phyloP scores from a whole-genome alignment of 2,113 vertebrate genomes.

The Nyctereutes procyonoides region DNA sequence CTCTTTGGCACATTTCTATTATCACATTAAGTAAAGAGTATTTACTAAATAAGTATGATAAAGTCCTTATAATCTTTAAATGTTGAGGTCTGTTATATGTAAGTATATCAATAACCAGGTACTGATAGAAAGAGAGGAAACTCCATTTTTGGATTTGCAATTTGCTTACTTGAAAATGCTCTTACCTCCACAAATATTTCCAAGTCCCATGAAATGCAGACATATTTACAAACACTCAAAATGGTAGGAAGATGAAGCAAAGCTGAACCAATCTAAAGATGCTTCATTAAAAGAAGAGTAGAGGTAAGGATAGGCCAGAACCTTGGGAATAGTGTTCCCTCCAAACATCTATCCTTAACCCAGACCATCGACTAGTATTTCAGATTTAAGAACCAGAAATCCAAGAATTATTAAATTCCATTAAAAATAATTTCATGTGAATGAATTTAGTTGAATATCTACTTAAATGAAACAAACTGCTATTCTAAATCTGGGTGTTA shows the following conservation, averaged over 20 bases:
- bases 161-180: not conserved
- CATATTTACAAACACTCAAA: conserved; percentile 8
- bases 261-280: not conserved
- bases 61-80: not conserved
- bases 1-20: not conserved
- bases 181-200: not conserved
- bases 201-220: not conserved
- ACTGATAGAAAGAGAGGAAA: not conserved
- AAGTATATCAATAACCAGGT: not conserved
- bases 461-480: not conserved
- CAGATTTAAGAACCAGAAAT: conserved; percentile 14
- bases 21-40: conserved; percentile 4
- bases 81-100: not conserved
- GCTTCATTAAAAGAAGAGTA: not conserved
- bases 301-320: not conserved
- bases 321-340: not conserved
- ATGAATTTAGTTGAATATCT: not conserved
- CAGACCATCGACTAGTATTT: not conserved
- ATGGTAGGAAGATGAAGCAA: not conserved
- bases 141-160: not conserved
- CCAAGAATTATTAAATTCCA: not conserved
- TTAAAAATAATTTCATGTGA: not conserved
- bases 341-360: not conserved
- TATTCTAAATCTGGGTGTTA: conserved; percentile 1
- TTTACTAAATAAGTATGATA: not conserved